Evolutionary conservation across 2,797 vertebrate genomes (phyloP).

Genomic region (Falco rusticolus): DNA sequence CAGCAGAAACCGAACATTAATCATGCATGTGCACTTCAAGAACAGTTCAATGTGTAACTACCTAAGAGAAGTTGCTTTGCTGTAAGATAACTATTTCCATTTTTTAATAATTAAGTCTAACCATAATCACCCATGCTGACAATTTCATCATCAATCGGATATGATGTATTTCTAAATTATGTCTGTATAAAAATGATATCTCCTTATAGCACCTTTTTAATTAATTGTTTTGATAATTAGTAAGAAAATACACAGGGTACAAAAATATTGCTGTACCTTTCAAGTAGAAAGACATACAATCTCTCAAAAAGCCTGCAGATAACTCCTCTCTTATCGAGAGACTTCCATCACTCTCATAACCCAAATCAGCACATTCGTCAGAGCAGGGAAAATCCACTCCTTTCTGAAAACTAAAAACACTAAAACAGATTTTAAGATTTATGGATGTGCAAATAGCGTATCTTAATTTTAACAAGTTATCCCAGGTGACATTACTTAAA

Average conservation of each 20-base stretch:
- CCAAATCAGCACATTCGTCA: background rate
- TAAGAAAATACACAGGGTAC: background rate
- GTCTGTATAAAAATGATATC: background rate
- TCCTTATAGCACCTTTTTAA: background rate
- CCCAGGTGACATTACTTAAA: background rate
- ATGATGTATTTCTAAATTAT: background rate
- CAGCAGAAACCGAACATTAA: background rate
- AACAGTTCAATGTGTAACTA: background rate
- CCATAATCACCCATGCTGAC: background rate
- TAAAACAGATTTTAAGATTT: background rate
- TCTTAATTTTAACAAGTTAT: background rate
- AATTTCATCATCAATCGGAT: background rate
- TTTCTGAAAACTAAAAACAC: background rate
- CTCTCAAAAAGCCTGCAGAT: background rate
- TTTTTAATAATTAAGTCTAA: background rate
- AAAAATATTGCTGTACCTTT: background rate
- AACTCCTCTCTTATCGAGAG: background rate
- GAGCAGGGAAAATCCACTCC: background rate
- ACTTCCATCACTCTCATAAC: background rate
- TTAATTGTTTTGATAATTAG: background rate
- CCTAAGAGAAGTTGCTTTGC: background rate
- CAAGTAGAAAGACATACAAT: background rate
- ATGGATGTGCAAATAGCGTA: background rate
- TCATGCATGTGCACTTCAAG: fast-evolving
- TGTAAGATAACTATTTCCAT: background rate